Percentiles rank a stretch among this genome's conserved stretches.
These are phyloP conservation scores for Naso thynnoides DNA, from an alignment of 2,797 vertebrate species.

Conservation along the genomic window DNA sequence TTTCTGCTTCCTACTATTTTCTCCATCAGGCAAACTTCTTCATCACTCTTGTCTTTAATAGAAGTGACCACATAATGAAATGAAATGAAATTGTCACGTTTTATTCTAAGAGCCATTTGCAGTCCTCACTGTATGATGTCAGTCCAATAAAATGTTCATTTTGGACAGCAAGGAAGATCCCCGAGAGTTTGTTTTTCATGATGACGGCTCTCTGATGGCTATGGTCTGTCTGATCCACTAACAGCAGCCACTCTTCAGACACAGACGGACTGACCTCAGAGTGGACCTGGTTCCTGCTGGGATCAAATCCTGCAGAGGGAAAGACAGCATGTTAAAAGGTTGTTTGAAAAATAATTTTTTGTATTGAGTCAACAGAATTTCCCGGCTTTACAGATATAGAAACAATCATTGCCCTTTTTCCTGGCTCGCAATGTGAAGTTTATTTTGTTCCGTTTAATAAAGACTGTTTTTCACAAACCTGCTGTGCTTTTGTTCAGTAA, in stretches of 20 bases:
- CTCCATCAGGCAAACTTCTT: conserved; percentile 4
- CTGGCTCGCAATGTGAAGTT: conserved; percentile 32
- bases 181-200: conserved; percentile 67
- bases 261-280: conserved; percentile 28
- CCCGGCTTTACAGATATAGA: conserved; percentile 39
- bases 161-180: conserved; percentile 61
- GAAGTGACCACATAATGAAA: not conserved
- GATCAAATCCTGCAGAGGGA: conserved; percentile 54
- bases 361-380: conserved; percentile 10
- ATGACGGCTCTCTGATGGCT: conserved; percentile 59
- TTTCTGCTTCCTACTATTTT: conserved; percentile 22
- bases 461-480: conserved; percentile 42
- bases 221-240: conserved; percentile 65
- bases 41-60: not conserved
- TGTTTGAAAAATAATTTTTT: conserved; percentile 15
- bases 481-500: not conserved
- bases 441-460: conserved; percentile 69
- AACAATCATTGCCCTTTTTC: conserved; percentile 25
- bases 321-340: not conserved
- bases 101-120: conserved; percentile 71
- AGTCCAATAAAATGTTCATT: conserved; percentile 47
- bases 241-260: conserved; percentile 68
- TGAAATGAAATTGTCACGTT: not conserved
- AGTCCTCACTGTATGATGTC: conserved; percentile 55
- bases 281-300: conserved; percentile 36